Evolutionary conservation across 1,140 invertebrate species (phyloP).

Genomic region (Lethrus apterus): DNA sequence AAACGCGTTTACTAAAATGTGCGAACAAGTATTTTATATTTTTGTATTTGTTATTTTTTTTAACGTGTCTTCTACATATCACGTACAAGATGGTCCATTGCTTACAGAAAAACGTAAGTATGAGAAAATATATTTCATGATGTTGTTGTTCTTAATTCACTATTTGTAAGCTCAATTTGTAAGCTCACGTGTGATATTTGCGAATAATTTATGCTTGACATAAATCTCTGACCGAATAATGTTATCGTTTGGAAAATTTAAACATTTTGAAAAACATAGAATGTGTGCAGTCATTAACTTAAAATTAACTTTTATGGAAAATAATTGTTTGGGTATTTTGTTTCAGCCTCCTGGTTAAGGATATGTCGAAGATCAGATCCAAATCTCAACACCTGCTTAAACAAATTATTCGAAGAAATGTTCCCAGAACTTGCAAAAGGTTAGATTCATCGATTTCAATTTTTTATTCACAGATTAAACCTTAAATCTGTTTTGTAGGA

Average conservation of each 20-base stretch:
- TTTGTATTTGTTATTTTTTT: neutral
- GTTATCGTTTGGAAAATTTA: slow-evolving; percentile 1
- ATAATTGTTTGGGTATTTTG: too few relatives aligned
- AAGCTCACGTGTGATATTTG: neutral
- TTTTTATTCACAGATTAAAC: slow-evolving; percentile 5
- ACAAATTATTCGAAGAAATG: slow-evolving; percentile 40
- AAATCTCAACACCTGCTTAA: slow-evolving; percentile 11
- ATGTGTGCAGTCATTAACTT: neutral
- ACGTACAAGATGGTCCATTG: slow-evolving; percentile 16
- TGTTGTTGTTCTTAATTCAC: neutral
- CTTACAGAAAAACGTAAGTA: slow-evolving; percentile 21
- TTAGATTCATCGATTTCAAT: slow-evolving; percentile 22
- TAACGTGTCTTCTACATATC: slow-evolving; percentile 2
- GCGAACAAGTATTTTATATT: neutral
- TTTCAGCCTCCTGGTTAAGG: slow-evolving; percentile 13
- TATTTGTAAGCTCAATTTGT: neutral
- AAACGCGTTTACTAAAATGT: too few relatives aligned
- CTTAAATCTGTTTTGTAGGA: neutral
- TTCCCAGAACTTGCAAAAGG: slow-evolving; percentile 43
- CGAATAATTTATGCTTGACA: neutral
- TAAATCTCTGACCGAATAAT: neutral
- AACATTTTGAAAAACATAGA: neutral
- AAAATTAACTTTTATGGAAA: neutral
- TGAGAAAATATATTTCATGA: neutral
- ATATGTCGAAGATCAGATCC: slow-evolving; percentile 9